These are phyloP conservation scores for Alauda arvensis DNA, from an alignment of 2,797 vertebrate species.

Conservation along the genomic window DNA sequence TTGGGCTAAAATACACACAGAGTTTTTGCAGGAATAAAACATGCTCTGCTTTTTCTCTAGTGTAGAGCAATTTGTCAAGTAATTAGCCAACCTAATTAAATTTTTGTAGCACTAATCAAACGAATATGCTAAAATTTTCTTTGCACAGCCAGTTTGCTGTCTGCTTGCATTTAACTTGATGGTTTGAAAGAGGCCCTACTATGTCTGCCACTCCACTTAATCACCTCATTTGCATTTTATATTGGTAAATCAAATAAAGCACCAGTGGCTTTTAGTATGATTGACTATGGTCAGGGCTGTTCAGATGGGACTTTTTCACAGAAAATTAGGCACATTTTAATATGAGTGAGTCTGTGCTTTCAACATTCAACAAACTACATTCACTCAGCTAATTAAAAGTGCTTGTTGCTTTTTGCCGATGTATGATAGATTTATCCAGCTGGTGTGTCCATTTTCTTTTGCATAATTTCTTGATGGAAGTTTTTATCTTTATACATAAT, in stretches of 20 bases:
- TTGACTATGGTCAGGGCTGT: slow-evolving; percentile 96
- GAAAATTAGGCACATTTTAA: slow-evolving; percentile 99
- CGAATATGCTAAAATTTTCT: slow-evolving; percentile 98
- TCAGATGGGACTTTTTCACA: slow-evolving; percentile 96
- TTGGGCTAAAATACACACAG: slow-evolving; percentile 84
- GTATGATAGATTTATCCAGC: slow-evolving; percentile 92
- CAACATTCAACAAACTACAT: slow-evolving; percentile 90
- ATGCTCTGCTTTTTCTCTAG: slow-evolving; percentile 84
- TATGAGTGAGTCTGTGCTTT: slow-evolving; percentile 84
- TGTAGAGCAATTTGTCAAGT: slow-evolving; percentile 95
- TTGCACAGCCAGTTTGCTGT: slow-evolving; percentile 92
- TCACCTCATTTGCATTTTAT: slow-evolving; percentile 99
- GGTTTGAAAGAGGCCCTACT: slow-evolving; percentile 93
- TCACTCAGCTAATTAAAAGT: slow-evolving; percentile 99
- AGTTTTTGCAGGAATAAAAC: slow-evolving; percentile 76
- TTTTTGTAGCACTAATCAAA: slow-evolving; percentile 98
- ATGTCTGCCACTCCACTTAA: slow-evolving; percentile 97
- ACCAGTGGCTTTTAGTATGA: slow-evolving; percentile 99
- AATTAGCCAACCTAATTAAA: slow-evolving; percentile 96
- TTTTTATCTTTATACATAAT: slow-evolving; percentile 77
- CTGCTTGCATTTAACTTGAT: slow-evolving; percentile 97
- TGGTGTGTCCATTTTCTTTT: slow-evolving; percentile 86
- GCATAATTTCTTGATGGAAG: slow-evolving; percentile 77
- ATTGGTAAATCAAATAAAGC: slow-evolving; percentile 99
- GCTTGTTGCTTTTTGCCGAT: slow-evolving; percentile 80